A percentile compares a stretch with the other conserved stretches of the same genome.
Conservation (phyloP, 2,797 vertebrate species). For the Sciurus vulgaris region DNA sequence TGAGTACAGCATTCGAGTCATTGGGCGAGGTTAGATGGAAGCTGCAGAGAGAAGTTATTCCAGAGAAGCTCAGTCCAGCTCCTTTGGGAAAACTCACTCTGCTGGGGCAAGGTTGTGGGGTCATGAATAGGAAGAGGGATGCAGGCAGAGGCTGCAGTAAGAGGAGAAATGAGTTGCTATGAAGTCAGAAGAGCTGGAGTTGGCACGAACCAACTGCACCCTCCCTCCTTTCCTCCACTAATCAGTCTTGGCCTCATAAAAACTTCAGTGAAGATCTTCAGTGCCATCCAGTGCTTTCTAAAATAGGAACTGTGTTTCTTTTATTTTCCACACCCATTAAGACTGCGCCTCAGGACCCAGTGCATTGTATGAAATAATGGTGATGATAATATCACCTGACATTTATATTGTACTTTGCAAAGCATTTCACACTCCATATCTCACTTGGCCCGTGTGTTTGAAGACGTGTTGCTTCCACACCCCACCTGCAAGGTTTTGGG, state of each 20-base stretch:
- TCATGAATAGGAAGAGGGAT: background rate
- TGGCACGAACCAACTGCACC: accelerated
- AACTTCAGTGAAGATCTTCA: background rate
- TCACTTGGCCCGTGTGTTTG: background rate
- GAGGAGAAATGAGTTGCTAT: too few relatives aligned
- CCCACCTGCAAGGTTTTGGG: background rate
- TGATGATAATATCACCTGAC: conserved; percentile 15
- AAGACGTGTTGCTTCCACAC: background rate
- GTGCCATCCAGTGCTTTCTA: background rate
- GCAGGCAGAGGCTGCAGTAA: background rate
- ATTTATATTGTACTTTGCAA: background rate
- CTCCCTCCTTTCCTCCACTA: background rate
- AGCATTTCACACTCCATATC: background rate
- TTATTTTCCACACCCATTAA: background rate
- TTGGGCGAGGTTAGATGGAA: background rate
- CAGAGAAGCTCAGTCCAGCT: too few relatives aligned
- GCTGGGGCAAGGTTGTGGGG: accelerated
- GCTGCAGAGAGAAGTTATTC: background rate
- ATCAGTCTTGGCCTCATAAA: background rate
- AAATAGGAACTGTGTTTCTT: background rate
- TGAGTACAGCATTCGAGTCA: background rate
- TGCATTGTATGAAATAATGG: background rate
- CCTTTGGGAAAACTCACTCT: background rate
- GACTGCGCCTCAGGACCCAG: background rate
- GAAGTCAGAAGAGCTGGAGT: background rate